Evolutionary conservation across 2,797 vertebrate species (phyloP), one percentile per base, ranked within the genome.

Genomic region (Rallus crepitans): DNA sequence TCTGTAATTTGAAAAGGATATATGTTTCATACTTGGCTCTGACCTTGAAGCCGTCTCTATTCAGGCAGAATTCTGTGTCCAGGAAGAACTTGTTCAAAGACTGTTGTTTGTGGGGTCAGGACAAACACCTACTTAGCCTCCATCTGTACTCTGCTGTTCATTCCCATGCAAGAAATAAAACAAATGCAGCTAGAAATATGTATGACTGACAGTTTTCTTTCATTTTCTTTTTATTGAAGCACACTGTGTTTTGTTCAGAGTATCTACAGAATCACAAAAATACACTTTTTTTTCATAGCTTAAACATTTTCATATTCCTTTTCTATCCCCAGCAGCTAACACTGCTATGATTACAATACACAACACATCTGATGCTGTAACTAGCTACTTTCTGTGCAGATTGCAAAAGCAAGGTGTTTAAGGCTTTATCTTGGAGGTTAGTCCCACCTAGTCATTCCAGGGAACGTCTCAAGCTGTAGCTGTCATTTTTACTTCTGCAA

Each of bases 361-460:
- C 61, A 96, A 90, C 64, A 35, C 4, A 33, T 3, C 50, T 2
- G 2, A 30, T 23, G 75, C 65, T 13, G 75, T 30, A 72, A 21
- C 47, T 31, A 42, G 48, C 21, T 93, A 16, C 24, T 83, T 90
- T 55, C 42, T 42, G 8, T 59, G 33, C 1, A 31, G 57, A 42
- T 20, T 75, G 55, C 30, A 76, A 48, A 76, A 77, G 11, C 10
- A 39, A 57, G 30, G 30, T 55, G 48, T 53, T 52, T 42, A 88
- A 31, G 73, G 96, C 97, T 97, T 98, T 98, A 98, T 97, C 97
- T 98, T 96, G 94, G 96, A 98, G 98, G 97, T 95, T 91, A 2
- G 97, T 98, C 93, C 96, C 93, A 91, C 78, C 89, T 97, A 96
- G 97, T 97, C 90, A 97, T 87, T 94, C 85, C 92, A 91, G 78